These are phyloP conservation scores for Tragelaphus imberbis DNA, from an alignment of 2,113 vertebrate genomes.

Conservation along the genomic window DNA sequence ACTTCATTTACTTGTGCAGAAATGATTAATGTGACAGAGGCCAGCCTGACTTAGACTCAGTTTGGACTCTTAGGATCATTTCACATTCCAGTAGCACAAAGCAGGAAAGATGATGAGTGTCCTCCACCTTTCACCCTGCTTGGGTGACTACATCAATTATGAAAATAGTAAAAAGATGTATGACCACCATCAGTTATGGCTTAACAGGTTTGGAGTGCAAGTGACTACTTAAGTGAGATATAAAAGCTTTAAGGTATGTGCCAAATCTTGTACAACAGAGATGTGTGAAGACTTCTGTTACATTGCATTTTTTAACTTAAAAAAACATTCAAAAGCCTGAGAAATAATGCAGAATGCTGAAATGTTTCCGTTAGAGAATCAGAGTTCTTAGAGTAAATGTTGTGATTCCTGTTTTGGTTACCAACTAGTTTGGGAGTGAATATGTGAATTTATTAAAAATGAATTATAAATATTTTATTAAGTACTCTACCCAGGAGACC, in stretches of 20 bases:
- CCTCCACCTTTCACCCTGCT: not conserved
- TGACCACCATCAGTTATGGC: not conserved
- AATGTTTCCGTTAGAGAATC: not conserved
- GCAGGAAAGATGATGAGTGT: not conserved
- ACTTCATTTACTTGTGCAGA: not conserved
- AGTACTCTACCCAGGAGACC: not conserved
- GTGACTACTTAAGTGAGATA: not conserved
- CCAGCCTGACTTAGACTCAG: not conserved
- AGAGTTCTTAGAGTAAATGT: not conserved
- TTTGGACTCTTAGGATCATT: not conserved
- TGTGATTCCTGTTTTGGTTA: not conserved
- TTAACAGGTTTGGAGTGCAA: not conserved
- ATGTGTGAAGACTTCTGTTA: not conserved
- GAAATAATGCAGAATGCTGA: not conserved
- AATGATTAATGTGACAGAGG: not conserved
- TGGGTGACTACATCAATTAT: not conserved
- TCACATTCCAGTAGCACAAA: conserved; percentile 13
- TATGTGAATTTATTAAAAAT: not conserved
- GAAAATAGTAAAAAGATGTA: not conserved
- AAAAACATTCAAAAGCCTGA: not conserved
- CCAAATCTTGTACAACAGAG: not conserved
- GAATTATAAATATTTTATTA: not conserved
- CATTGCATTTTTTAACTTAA: not conserved
- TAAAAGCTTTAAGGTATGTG: not conserved
- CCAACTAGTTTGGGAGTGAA: not conserved